Evolutionary conservation across 2,797 vertebrate species (phyloP), one percentile per base, ranked within the genome.

Genomic region (Gadopsis bispinosus): DNA sequence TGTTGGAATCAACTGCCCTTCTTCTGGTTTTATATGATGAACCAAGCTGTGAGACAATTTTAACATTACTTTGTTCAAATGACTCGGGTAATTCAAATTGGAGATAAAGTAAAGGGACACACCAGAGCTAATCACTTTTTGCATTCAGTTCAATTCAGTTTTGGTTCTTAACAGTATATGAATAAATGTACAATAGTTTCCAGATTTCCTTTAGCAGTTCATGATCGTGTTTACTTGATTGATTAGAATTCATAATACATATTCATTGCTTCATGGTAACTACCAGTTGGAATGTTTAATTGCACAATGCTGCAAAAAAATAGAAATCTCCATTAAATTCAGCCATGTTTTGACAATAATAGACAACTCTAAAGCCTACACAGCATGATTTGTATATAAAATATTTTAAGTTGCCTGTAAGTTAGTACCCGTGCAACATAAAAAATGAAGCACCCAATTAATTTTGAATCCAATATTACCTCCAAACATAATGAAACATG

Each of bases 271-370:
- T 67, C 3, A 19, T 41, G 43, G 51, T 61, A 33, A 55, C 71
- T 11, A 65, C 37, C 50, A 73, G 13, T 56, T n/a, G 75, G 66
- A 84, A 85, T 80, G 73, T 69, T 74, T 22, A 17, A 29, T 41
- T 60, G 4, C 53, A 20, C 16, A 70, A 47, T 50, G 11, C 10
- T 68, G 39, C 10, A 50, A 58, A 62, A 59, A 58, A 47, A 26
- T 26, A 26, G 26, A 26, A 26, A 26, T 7, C 0, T 16, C 7
- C 31, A 62, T 55, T 51, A 10, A 54, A 37, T 58, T 35, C 6
- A 67, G 12, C 45, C 56, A 12, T 56, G 29, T 50, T 65, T 66
- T 14, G 3, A 60, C 17, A 47, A 5, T 47, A 68, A 72, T 26
- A 20, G 16, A 26, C 35, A 20, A 58, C 1, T 4, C 7, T 26